phyloP scores from a whole-genome alignment of 2,797 vertebrate species.

The Brachymystax lenok region DNA sequence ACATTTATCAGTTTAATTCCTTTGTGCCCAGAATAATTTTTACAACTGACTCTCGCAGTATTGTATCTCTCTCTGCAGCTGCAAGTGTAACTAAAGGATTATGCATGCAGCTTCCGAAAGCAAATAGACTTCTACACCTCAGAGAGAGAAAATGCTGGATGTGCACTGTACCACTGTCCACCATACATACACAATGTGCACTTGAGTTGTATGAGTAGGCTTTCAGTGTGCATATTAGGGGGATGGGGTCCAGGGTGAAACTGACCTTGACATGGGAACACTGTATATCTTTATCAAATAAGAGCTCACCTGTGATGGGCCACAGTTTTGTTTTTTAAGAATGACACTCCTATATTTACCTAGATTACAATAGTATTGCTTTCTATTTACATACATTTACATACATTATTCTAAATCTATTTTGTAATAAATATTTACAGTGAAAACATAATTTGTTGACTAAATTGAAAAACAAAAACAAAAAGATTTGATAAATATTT shows the following conservation, averaged over 20 bases:
- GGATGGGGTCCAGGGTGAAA: background rate
- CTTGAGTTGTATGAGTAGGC: background rate
- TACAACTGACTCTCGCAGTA: conserved; percentile 50
- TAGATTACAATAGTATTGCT: background rate
- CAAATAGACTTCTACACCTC: conserved; percentile 42
- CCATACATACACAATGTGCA: background rate
- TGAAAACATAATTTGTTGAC: background rate
- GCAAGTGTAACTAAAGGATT: conserved; percentile 82
- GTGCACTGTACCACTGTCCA: background rate
- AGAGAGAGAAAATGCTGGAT: conserved; percentile 50
- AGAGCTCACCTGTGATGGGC: background rate
- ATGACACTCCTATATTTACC: background rate
- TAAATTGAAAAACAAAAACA: background rate
- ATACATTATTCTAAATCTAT: background rate
- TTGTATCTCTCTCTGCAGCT: conserved; percentile 79
- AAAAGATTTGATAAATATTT: background rate
- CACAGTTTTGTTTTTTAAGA: background rate
- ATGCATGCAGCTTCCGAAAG: conserved; percentile 55
- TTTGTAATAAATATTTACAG: background rate
- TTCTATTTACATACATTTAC: background rate
- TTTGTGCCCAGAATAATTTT: conserved; percentile 64
- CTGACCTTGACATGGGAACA: background rate
- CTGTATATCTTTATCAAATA: background rate
- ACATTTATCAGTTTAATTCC: conserved; percentile 59
- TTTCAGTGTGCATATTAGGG: background rate